Percentiles rank a stretch among this genome's conserved stretches.
Conservation (phyloP, 1,140 invertebrate species). For the Polypedilum vanderplanki region DNA sequence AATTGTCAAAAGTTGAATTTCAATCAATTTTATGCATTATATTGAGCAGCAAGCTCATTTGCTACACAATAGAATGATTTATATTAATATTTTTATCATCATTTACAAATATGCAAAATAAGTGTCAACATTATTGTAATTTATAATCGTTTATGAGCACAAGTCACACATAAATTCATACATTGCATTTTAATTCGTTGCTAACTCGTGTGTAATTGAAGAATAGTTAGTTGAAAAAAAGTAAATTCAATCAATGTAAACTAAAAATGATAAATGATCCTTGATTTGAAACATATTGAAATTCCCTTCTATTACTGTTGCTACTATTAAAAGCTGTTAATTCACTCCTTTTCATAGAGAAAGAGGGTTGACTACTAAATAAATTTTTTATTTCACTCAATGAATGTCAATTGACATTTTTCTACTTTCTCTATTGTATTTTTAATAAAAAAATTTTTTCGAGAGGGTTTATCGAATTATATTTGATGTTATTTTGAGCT, state of each 20-base stretch:
- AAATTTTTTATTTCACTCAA: slow-evolving; percentile 13
- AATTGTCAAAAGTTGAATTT: no score
- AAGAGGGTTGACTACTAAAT: not conserved
- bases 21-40: no score
- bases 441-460: not conserved
- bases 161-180: not conserved
- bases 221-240: not conserved
- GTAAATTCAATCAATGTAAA: not conserved
- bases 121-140: not conserved
- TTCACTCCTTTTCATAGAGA: not conserved
- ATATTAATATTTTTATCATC: not conserved
- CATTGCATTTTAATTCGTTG: not conserved
- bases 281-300: not conserved
- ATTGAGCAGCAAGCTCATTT: not conserved
- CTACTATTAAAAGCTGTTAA: slow-evolving; percentile 12
- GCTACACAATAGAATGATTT: not conserved
- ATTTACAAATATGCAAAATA: not conserved
- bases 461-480: not conserved
- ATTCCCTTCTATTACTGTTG: not conserved
- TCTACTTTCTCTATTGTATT: not conserved
- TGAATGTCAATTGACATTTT: slow-evolving; percentile 9
- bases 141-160: not conserved
- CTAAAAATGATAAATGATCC: not conserved
- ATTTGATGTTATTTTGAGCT: not conserved
- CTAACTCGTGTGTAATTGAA: not conserved